Conservation (phyloP, 2,888 invertebrate species). For the Hirudinaria manillensis region DNA sequence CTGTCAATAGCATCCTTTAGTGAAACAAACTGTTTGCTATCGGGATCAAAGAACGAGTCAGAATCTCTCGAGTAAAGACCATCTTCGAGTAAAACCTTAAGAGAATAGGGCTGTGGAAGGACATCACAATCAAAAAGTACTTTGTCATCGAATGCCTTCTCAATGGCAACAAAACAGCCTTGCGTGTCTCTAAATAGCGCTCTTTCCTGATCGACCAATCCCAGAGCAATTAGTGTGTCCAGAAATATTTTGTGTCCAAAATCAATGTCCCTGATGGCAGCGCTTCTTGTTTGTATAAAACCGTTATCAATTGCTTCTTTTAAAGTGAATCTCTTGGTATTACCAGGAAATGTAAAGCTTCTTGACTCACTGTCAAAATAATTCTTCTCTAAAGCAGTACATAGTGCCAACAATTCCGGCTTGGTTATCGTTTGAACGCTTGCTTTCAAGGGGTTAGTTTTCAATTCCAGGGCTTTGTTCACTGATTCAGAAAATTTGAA, state of each 20-base stretch:
- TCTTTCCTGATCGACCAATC: conserved; percentile 70
- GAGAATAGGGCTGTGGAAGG: conserved; percentile 33
- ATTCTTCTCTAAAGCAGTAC: conserved; percentile 11
- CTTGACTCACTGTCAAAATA: conserved; percentile 14
- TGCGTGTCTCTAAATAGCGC: conserved; percentile 63
- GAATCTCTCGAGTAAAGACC: conserved; percentile 74
- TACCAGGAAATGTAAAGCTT: conserved; percentile 14
- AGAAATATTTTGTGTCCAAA: conserved; percentile 62
- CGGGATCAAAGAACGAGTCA: conserved; percentile 69
- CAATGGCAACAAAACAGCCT: conserved; percentile 37
- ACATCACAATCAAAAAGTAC: conserved; percentile 30
- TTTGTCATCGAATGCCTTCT: conserved; percentile 34
- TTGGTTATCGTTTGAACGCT: not conserved
- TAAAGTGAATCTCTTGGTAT: conserved; percentile 27
- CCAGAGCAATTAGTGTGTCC: conserved; percentile 70
- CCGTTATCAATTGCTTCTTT: conserved; percentile 62
- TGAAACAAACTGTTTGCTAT: conserved; percentile 72
- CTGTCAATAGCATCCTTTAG: conserved; percentile 38
- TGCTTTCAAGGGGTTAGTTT: not conserved
- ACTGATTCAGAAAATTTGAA: conserved; percentile 40
- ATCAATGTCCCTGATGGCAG: conserved; percentile 36
- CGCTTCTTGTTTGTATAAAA: conserved; percentile 31
- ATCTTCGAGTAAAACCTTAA: conserved; percentile 61
- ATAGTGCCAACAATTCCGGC: not conserved
- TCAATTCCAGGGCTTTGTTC: conserved; percentile 35